Base-by-base conservation (phyloP, 2,113 vertebrate genomes). In the Cyanoramphus novaezelandiae region DNA sequence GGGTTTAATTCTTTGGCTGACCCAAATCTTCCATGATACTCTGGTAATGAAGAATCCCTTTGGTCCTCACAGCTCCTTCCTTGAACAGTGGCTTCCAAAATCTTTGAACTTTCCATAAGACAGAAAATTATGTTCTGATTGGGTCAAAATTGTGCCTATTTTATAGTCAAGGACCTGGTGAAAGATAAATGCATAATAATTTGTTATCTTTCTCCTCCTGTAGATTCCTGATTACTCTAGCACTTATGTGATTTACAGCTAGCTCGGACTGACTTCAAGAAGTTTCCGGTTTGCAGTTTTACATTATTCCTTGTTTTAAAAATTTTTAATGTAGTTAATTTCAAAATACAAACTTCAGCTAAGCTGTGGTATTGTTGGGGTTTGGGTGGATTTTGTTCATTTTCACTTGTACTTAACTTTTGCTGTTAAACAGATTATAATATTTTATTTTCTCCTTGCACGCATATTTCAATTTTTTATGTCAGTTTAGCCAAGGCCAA, bases 401-500 rank as follows among this genome's bases (percentile, higher is more conserved):
- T 76, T 16, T 76, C 0, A 0, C 2, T 63, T 39, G 17, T 16
- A 11, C 60, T 68, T 65, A 33, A 28, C 0, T 4, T 35, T 60
- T 39, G 5, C 0, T 65, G 11, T n/a, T 70, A 1, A 50, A 4
- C 57, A 44, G 6, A 28, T 41, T 43, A 23, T n/a, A 59, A 29
- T 41, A 19, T 59, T 28, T 14, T 57, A 28, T 59, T 71, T 82
- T 49, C 2, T 63, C 7, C 10, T 64, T 46, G 15, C 4, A 17
- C 6, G 67, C 49, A 12, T 41, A 11, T 7, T 46, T 62, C 2
- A 44, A 10, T 13, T 65, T 92, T 37, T 62, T 0, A 65, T 44
- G 25, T 5, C 4, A 47, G 1, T 27, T 52, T 52, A 80, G 5
- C 6, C 5, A 21, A 49, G 12, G 17, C 5, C 13, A 62, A 50